These are phyloP conservation scores for Synergus umbraculus DNA, from an alignment of 2,888 invertebrate genomes.

Conservation along the genomic window DNA sequence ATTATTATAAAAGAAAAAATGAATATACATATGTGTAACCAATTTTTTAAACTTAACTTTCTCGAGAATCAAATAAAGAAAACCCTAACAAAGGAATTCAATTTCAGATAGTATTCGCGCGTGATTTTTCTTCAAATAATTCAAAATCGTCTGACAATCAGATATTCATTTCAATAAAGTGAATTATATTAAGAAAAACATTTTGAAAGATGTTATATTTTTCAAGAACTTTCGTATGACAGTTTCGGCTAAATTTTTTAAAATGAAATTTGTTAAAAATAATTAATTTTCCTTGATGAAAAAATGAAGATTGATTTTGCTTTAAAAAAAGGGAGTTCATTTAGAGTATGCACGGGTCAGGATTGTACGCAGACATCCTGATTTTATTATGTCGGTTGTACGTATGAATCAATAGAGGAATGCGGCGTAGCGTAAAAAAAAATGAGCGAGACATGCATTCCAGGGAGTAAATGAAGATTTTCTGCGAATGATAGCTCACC, in stretches of 20 bases:
- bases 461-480: conserved; percentile 55
- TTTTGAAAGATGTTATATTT: background rate
- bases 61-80: background rate
- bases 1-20: background rate
- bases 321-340: background rate
- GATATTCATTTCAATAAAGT: conserved; percentile 1
- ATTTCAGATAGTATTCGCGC: conserved; percentile 18
- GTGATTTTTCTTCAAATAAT: background rate
- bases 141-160: background rate
- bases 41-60: background rate
- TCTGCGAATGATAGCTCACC: conserved; percentile 57
- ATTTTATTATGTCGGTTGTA: conserved; percentile 51
- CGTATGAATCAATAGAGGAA: conserved; percentile 75
- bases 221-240: background rate
- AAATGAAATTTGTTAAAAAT: conserved; percentile 2
- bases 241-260: background rate
- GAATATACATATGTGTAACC: background rate
- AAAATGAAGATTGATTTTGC: background rate
- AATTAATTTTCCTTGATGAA: background rate
- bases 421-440: conserved; percentile 73
- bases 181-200: background rate
- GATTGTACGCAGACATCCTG: conserved; percentile 25
- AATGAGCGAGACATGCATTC: conserved; percentile 64
- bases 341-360: background rate
- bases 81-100: background rate